phyloP scores from a whole-genome alignment of 2,113 vertebrate genomes.

The Sciurus niger region DNA sequence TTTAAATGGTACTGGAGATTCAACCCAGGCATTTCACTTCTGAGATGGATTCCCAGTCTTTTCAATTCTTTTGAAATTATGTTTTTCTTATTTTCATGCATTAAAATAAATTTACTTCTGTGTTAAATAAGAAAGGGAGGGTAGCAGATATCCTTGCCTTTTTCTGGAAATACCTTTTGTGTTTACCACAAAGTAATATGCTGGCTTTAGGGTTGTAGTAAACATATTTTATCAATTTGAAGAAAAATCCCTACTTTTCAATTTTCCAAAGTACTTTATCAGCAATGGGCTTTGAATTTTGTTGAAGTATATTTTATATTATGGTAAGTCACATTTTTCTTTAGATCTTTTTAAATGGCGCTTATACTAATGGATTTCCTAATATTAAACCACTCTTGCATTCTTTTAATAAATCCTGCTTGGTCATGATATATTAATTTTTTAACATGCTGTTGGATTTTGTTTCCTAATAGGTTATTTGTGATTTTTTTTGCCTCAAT shows the following conservation, averaged over 20 bases:
- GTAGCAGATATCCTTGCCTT: background rate
- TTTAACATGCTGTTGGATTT: background rate
- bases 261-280: constrained; percentile 20
- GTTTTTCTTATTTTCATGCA: background rate
- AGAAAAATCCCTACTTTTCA: background rate
- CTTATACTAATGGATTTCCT: background rate
- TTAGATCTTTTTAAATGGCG: background rate
- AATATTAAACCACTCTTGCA: background rate
- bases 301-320: background rate
- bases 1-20: background rate
- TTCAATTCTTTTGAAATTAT: background rate
- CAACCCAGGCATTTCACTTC: background rate
- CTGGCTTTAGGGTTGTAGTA: background rate
- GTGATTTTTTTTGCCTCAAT: background rate
- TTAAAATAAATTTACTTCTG: background rate
- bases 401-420: background rate
- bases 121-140: background rate
- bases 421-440: background rate
- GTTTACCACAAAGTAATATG: background rate
- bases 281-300: constrained; percentile 53
- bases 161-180: background rate
- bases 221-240: constrained; percentile 32
- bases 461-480: constrained; percentile 5
- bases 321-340: background rate
- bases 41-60: background rate